phyloP scores from a whole-genome alignment of 2,797 vertebrate genomes.

The Sphenopsis melanotis region DNA sequence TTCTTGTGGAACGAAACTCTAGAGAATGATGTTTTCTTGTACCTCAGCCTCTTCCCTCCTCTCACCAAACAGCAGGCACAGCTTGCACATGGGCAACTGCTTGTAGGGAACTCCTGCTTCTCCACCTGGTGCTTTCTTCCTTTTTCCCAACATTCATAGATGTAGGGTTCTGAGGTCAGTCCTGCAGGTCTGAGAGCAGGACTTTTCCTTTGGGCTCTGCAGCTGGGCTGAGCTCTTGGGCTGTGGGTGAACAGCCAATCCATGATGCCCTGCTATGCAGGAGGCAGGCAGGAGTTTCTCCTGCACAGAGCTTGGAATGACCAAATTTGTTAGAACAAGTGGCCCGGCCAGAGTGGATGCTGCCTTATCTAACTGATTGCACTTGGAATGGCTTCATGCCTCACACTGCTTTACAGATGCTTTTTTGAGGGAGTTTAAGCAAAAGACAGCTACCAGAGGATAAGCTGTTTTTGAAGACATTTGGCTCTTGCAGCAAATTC shows the following conservation, averaged over 20 bases:
- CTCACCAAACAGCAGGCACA: background rate
- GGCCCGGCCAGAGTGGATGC: background rate
- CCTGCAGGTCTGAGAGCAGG: background rate
- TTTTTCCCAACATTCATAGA: background rate
- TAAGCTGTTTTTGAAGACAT: slow-evolving; percentile 49
- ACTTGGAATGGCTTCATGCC: slow-evolving; percentile 6
- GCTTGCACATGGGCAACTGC: background rate
- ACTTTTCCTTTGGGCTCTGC: background rate
- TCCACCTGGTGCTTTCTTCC: background rate
- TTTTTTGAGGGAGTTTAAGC: slow-evolving; percentile 3
- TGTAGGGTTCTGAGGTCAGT: background rate
- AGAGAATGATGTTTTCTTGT: background rate
- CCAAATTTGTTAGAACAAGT: background rate
- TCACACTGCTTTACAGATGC: slow-evolving; percentile 3
- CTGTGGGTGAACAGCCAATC: background rate
- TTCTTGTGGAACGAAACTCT: background rate
- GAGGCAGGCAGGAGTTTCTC: background rate
- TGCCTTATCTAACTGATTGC: slow-evolving; percentile 55
- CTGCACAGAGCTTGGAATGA: background rate
- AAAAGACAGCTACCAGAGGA: slow-evolving; percentile 40
- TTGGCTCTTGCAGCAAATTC: slow-evolving; percentile 32
- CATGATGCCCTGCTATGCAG: background rate
- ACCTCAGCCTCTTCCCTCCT: background rate
- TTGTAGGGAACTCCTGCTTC: background rate
- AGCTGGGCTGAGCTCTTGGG: background rate